A percentile compares a stretch with the other conserved stretches of the same genome.
Evolutionary conservation across 2,113 vertebrate species (phyloP).

Genomic region (Gobius niger): DNA sequence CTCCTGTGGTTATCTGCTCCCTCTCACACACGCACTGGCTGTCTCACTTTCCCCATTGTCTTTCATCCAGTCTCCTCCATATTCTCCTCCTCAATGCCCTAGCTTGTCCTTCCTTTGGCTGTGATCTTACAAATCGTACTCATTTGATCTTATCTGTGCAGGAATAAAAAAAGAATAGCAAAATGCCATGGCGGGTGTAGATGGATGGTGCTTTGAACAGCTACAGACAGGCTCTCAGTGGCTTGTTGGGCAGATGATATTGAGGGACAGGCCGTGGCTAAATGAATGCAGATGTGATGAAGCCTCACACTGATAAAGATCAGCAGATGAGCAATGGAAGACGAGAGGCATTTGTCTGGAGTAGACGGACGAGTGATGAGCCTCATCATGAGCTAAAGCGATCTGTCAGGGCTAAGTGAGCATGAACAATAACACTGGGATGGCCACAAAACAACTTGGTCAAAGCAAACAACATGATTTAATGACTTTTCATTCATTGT

Average conservation of each 20-base stretch:
- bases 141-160: constrained; percentile 4
- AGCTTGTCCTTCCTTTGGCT: background rate
- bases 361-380: constrained; percentile 1
- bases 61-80: background rate
- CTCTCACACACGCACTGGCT: constrained; percentile 5
- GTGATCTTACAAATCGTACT: constrained; percentile 7
- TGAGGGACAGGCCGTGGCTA: background rate
- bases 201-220: constrained; percentile 3
- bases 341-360: constrained; percentile 21
- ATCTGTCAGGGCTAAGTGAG: constrained; percentile 13
- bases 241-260: background rate
- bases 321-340: background rate
- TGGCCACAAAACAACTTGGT: background rate
- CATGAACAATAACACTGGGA: constrained; percentile 1
- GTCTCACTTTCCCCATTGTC: constrained; percentile 9
- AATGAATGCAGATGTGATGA: constrained; percentile 18
- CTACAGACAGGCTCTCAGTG: background rate
- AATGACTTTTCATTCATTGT: background rate
- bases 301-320: constrained; percentile 6
- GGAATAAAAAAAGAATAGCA: constrained; percentile 1
- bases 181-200: background rate
- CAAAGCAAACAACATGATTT: constrained; percentile 12
- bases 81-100: constrained; percentile 3
- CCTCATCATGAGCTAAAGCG: constrained; percentile 13
- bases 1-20: constrained; percentile 42